Conservation (phyloP, 2,888 invertebrate genomes). For the Epistrophe eligans region DNA sequence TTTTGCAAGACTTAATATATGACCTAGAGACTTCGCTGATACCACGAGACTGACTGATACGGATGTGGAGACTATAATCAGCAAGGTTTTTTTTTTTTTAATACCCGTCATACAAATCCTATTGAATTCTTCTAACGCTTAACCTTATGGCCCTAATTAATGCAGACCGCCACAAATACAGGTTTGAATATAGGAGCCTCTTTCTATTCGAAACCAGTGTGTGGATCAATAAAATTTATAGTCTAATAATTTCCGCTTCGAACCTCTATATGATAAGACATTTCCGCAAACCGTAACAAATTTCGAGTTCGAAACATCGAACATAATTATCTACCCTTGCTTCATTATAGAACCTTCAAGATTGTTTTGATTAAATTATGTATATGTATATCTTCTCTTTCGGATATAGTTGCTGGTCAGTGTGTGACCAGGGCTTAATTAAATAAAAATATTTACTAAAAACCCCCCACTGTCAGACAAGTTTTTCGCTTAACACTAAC, state of each 20-base stretch:
- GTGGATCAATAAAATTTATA: slow-evolving; percentile 36
- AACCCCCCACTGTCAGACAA: slow-evolving; percentile 25
- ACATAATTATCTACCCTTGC: slow-evolving; percentile 33
- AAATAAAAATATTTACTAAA: neutral
- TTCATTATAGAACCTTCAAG: slow-evolving; percentile 60
- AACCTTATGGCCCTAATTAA: slow-evolving; percentile 68
- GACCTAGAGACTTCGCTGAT: slow-evolving; percentile 63
- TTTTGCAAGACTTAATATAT: slow-evolving; percentile 60
- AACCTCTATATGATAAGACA: slow-evolving; percentile 57
- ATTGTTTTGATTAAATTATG: slow-evolving; percentile 13
- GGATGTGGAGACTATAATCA: slow-evolving; percentile 62
- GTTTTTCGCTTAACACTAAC: slow-evolving; percentile 30
- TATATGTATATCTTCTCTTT: neutral
- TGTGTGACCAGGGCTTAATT: slow-evolving; percentile 25
- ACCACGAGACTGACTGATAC: slow-evolving; percentile 55
- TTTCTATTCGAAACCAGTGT: slow-evolving; percentile 6
- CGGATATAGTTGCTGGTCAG: slow-evolving; percentile 18
- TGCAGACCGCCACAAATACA: slow-evolving; percentile 46
- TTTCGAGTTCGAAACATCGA: slow-evolving; percentile 29
- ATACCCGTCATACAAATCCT: neutral
- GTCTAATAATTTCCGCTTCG: slow-evolving; percentile 61
- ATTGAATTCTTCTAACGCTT: slow-evolving; percentile 16
- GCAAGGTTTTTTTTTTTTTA: slow-evolving; percentile 55
- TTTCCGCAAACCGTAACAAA: slow-evolving; percentile 59
- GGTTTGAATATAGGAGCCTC: slow-evolving; percentile 43